Evolutionary conservation across 2,797 vertebrate species (phyloP).

Genomic region (Muscicapa striata): DNA sequence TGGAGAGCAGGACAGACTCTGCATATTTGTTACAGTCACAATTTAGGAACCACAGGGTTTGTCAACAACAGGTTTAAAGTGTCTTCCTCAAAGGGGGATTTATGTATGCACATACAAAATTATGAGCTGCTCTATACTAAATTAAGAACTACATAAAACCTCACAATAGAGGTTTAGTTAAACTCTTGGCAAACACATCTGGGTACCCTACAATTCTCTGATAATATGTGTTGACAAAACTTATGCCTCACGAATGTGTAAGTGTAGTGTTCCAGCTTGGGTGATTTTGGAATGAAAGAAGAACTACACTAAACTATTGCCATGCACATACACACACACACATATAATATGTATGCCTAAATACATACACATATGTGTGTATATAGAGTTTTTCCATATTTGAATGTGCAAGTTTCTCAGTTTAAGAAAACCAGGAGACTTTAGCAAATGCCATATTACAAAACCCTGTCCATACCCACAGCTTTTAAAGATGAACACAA

Average conservation of each 20-base stretch:
- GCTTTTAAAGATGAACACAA: conserved; percentile 47
- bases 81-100: background rate
- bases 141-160: background rate
- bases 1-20: background rate
- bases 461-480: conserved; percentile 1
- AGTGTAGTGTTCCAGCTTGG: background rate
- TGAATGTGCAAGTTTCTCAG: background rate
- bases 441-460: background rate
- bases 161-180: background rate
- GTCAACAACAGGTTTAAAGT: background rate
- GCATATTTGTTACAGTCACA: background rate
- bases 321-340: background rate
- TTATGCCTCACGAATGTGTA: background rate
- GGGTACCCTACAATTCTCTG: background rate
- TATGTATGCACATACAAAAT: background rate
- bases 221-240: background rate
- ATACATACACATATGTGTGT: background rate
- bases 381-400: background rate
- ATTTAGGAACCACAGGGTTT: background rate
- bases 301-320: background rate
- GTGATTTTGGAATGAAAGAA: conserved; percentile 13
- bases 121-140: background rate
- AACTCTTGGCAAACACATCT: background rate
- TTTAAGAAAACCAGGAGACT: background rate
- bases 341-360: background rate